Percentiles rank a stretch among this genome's conserved stretches.
Evolutionary conservation across 1,140 invertebrate genomes (phyloP).

Genomic region (Agrypnia vestita): DNA sequence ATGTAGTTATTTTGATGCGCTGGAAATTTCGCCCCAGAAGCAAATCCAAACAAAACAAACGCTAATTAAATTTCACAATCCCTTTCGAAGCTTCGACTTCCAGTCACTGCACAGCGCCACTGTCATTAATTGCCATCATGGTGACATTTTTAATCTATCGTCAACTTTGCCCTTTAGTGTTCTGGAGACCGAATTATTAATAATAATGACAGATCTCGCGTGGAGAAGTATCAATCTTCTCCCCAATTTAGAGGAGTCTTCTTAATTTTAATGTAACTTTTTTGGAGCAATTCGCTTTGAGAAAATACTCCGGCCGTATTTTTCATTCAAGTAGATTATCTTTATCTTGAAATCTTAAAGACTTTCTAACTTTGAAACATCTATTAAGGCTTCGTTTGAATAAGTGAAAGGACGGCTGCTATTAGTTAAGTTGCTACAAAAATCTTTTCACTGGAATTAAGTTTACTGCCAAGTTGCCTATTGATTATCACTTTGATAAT

Average conservation of each 20-base stretch:
- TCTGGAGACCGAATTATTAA: constrained; percentile 36
- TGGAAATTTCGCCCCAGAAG: too few species aligned
- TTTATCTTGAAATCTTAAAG: neutral
- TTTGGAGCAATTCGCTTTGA: too few species aligned
- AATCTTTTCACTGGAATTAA: too few species aligned
- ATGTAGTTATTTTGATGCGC: too few species aligned
- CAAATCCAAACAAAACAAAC: neutral
- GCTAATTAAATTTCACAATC: constrained; percentile 7
- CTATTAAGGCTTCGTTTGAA: neutral
- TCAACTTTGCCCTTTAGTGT: constrained; percentile 34
- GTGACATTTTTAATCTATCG: constrained; percentile 49
- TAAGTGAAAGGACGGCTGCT: too few species aligned
- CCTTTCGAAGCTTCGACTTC: neutral
- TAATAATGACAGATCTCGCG: constrained; percentile 3
- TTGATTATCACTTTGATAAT: too few species aligned
- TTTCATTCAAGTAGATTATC: too few species aligned
- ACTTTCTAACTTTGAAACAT: neutral
- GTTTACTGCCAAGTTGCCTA: too few species aligned
- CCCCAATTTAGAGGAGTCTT: constrained; percentile 13
- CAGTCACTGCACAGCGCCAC: neutral
- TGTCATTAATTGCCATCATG: constrained; percentile 32
- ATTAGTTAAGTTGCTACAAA: too few species aligned
- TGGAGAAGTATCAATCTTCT: constrained; percentile 13
- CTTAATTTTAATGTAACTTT: constrained; percentile 34
- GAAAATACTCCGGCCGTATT: too few species aligned